Base-by-base conservation (phyloP, 2,888 invertebrate genomes). In the Rhamnusium bicolor region DNA sequence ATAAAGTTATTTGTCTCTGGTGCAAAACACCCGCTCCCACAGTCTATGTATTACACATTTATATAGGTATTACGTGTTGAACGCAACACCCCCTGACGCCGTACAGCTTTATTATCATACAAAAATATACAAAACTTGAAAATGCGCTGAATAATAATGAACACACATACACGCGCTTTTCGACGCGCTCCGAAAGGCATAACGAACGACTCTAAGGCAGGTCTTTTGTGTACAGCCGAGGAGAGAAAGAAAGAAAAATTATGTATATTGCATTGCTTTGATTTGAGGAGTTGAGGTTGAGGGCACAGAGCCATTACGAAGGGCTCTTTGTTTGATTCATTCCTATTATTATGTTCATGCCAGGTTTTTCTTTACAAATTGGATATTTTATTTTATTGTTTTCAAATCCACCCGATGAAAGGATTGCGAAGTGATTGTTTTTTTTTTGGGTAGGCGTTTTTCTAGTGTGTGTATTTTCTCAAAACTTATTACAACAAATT, bases 51-150 rank as follows among this genome's bases (percentile, higher is more conserved):
- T 46, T 47, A 61, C 61, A 29, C 46, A 61, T 61, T 61, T 46
- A 61, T 49, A 32, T 51, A 51, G 21, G 65, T 51, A 27, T 65
- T 63, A 63, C 47, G 49, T 2, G 63, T n/a, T 12, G 63, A 65
- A n/a, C 18, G 51, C 53, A 18, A 29, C 51, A 49, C 24, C 67
- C 56, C 53, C 40, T 40, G 67, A 67, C 56, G 51, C 54, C 19
- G 56, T 40, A 54, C 29, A 40, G 67, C 67, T 67, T 67, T 67
- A 67, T 67, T 67, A 67, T 40, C 67, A 67, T 67, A 67, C 56
- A 56, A 67, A 67, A 67, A 67, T 67, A 67, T 46, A 67, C 67
- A 67, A 56, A 40, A 56, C 54, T 53, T 2, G 56, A 67, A 56
- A 56, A 67, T 19, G 56, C 32, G 56, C 56, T 67, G 67, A 67